phyloP scores from a whole-genome alignment of 2,797 vertebrate genomes.

The Centroberyx gerrardi region DNA sequence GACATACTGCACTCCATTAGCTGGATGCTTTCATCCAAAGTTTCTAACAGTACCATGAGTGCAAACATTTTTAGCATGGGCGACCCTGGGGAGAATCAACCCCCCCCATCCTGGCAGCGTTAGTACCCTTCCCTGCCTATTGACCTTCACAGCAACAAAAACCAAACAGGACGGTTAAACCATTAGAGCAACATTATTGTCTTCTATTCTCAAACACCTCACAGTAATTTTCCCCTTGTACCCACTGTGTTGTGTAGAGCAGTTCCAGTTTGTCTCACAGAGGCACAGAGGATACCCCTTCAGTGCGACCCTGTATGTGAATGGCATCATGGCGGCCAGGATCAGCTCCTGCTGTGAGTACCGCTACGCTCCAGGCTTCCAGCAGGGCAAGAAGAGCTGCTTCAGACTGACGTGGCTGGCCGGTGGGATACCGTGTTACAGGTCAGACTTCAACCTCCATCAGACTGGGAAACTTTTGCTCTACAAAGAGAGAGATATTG shows the following conservation, averaged over 20 bases:
- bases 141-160: too few relatives aligned
- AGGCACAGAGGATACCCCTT: conserved; percentile 87
- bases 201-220: neutral
- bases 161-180: neutral
- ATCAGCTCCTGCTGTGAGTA: conserved; percentile 90
- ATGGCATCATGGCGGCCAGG: conserved; percentile 82
- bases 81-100: neutral
- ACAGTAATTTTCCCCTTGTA: neutral
- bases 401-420: conserved; percentile 83
- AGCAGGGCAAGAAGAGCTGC: conserved; percentile 86
- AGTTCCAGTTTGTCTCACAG: conserved; percentile 87
- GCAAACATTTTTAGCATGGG: neutral
- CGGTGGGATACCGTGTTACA: conserved; percentile 87
- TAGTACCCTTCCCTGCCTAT: too few relatives aligned
- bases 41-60: neutral
- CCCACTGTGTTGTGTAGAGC: conserved; percentile 70
- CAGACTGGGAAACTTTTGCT: neutral
- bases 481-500: conserved; percentile 8
- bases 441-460: conserved; percentile 68
- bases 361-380: conserved; percentile 85
- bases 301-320: conserved; percentile 85
- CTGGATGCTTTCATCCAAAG: neutral
- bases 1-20: too few relatives aligned
- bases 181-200: neutral
- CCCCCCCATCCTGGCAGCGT: too few relatives aligned